Evolutionary conservation across 2,113 vertebrate species (phyloP), one percentile per base, ranked within the genome.

Genomic region (Todiramphus chloris): DNA sequence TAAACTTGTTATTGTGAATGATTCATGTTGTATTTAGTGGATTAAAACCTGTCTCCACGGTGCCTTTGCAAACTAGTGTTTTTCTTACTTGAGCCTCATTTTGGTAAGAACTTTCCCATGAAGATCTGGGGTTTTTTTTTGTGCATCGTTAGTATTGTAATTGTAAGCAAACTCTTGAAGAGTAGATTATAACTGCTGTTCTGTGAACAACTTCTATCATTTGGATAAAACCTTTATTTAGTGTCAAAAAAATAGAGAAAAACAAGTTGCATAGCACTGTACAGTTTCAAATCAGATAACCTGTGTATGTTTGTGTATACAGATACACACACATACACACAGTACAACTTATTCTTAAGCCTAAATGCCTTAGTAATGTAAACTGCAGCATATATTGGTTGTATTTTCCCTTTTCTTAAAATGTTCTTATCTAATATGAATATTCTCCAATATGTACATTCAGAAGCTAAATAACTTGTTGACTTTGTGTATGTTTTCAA

Each of bases 1-100:
- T 98, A 98, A 98, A 98, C 97, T 98, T 98, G 97, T 98, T 98
- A 96, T 98, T 98, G 98, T 98, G 97, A 97, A 98, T 98, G 97
- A 98, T 98, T 98, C 97, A 96, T 97, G 95, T 97, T 98, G 81
- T 98, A 98, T 96, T 97, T 97, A 97, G 97, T 98, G 92, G 97
- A 98, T 98, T 98, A 98, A 98, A 97, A 97, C 97, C 97, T 98
- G 96, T 98, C 97, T 98, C 98, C 97, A 96, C 94, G 96, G 98
- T 98, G 98, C 98, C 98, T 98, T 98, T 96, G 94, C 93, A 98
- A 97, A 98, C 94, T 73, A 96, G 92, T 94, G 89, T 94, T 98
- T 98, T 98, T 98, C 98, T 97, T 98, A 96, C 94, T 97, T 95
- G 92, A 97, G 69, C 90, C 96, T 97, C 89, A 31, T 82, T 96